Evolutionary conservation across 2,113 vertebrate genomes (phyloP), one percentile per base, ranked within the genome.

Genomic region (Elachura formosa): DNA sequence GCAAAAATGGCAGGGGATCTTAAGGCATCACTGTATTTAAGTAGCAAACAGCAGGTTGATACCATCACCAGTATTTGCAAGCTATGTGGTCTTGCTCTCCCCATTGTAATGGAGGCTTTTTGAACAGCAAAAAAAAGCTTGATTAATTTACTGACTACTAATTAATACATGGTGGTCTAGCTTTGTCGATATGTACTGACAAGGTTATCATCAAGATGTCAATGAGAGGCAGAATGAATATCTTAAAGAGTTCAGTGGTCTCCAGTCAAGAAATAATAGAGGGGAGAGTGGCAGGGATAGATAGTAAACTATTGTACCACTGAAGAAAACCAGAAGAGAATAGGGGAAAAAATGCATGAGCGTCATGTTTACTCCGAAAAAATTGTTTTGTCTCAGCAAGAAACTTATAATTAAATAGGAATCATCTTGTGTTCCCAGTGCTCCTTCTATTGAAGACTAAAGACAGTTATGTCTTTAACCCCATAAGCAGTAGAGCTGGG

Each of bases 201-300:
- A 93, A 84, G 58, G 38, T 84, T 93, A 94, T 93, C 90, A 93
- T 64, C 58, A 92, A 84, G 67, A 89, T 72, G 62, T 90, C 78
- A 92, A 38, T 95, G 62, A 71, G 54, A 84, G 69, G 49, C 28
- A 93, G 54, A 73, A 18, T 48, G 77, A 87, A 76, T 25, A 55
- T 6, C 23, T 77, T 67, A 61, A 89, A 92, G 38, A 31, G 10
- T 72, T 81, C 10, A 16, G 12, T 76, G 56, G 51, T 25, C 91
- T 71, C 58, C 64, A 95, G 64, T 22, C 75, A 90, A 68, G 52
- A 86, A 93, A 91, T 81, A 21, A 61, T 26, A 88, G 36, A 84
- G 36, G 17, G 15, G n/a, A 90, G 14, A 34, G 52, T 73, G 56
- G 24, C 62, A 91, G 52, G 62, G 34, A 66, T 67, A 88, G 46